Conservation (phyloP, 2,888 invertebrate genomes). For the Zootermopsis nevadensis region DNA sequence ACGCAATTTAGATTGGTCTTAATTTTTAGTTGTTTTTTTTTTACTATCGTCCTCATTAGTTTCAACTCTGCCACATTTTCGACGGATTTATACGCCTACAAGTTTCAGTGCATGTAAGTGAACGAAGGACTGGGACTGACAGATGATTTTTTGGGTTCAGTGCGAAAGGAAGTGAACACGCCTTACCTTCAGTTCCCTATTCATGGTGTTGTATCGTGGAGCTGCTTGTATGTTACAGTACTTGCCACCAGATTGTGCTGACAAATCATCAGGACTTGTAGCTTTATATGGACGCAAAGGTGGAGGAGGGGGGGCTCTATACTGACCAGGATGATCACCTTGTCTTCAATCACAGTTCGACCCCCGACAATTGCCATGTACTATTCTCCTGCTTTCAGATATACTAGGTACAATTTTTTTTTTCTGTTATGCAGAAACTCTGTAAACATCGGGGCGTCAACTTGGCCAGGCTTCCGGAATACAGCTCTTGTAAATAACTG, state of each 20-base stretch:
- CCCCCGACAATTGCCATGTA: background rate
- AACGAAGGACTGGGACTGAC: no score
- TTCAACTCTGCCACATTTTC: no score
- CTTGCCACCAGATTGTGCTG: background rate
- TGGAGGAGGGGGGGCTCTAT: background rate
- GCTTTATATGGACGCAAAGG: background rate
- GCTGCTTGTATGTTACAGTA: background rate
- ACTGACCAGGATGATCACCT: background rate
- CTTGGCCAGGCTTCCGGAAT: constrained; percentile 7
- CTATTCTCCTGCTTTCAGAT: background rate
- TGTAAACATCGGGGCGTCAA: background rate
- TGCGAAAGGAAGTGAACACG: no score
- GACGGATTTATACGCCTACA: no score
- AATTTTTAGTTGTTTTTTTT: no score
- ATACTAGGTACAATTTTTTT: background rate
- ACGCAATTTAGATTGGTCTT: no score
- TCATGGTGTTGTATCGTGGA: background rate
- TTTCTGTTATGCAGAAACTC: background rate
- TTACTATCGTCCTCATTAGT: no score
- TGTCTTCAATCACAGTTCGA: background rate
- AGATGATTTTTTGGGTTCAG: no score
- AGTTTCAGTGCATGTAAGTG: no score
- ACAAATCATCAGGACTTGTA: background rate
- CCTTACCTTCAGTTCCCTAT: background rate
- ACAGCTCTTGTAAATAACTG: background rate